A percentile compares a stretch with the other conserved stretches of the same genome.
phyloP scores from a whole-genome alignment of 2,888 invertebrate species.

The Ligdia adustata region DNA sequence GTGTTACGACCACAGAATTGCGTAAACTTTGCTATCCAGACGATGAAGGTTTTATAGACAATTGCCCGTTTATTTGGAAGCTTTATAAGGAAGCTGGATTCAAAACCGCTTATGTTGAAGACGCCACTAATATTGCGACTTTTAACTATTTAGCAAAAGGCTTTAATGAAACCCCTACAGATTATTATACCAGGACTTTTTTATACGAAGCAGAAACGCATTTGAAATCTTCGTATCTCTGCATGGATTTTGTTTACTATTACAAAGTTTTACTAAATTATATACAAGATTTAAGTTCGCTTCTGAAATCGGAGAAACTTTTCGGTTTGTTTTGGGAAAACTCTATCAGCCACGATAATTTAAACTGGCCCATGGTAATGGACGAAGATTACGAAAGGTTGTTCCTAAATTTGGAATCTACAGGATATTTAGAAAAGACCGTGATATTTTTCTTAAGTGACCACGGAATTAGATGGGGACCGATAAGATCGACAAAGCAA shows the following conservation, averaged over 20 bases:
- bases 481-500: constrained; percentile 92
- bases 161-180: no score
- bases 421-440: constrained; percentile 86
- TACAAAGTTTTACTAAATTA: constrained; percentile 90
- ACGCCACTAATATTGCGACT: no score
- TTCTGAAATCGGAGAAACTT: constrained; percentile 84
- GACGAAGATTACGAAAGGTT: constrained; percentile 86
- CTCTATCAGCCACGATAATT: constrained; percentile 92
- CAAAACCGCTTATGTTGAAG: constrained; percentile 92
- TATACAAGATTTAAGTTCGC: constrained; percentile 85
- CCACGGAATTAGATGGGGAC: constrained; percentile 95
- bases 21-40: constrained; percentile 85
- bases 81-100: constrained; percentile 89
- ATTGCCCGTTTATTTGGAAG: constrained; percentile 94
- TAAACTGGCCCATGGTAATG: constrained; percentile 90
- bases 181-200: constrained; percentile 92
- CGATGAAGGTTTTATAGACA: constrained; percentile 86
- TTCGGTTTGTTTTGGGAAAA: constrained; percentile 95
- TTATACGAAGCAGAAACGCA: constrained; percentile 87
- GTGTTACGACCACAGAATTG: constrained; percentile 87
- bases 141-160: constrained; percentile 92
- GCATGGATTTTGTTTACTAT: constrained; percentile 88
- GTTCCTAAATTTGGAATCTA: constrained; percentile 78
- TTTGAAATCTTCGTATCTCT: constrained; percentile 86
- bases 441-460: constrained; percentile 91